Base-by-base conservation (phyloP, 2,888 invertebrate species). In the Lithophane semibrunnea region DNA sequence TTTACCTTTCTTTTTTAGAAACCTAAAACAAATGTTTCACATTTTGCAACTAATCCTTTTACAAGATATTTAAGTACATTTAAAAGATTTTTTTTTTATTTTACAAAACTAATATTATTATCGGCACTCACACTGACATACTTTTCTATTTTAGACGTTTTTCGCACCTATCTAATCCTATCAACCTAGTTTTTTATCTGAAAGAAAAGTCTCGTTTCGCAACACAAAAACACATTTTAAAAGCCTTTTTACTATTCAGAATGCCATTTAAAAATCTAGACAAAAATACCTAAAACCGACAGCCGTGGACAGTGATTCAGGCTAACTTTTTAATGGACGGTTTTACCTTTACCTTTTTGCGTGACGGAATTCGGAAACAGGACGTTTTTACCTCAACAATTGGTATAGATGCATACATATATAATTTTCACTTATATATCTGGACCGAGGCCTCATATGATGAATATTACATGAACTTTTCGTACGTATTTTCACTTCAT, bases 391-490 rank as follows among this genome's bases (percentile, higher is more conserved):
- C 47, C 13, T 29, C n/a, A 66, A 67, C 16, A 64, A 49, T 60
- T 67, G 54, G 2, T 29, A 24, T 21, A 37, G 13, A 65, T 4
- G 12, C 37, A 52, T 42, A 49, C 24, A 37, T 65, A 49, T n/a
- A 44, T 81, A 21, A 42, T 61, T 64, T 69, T 70, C 29, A 44
- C 44, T 18, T 44, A n/a, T 44, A 73, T 21, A 18, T 77, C 52
- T 77, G 83, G 77, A 74, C 65, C 83, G 82, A 82, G 73, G 68
- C 10, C 68, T 42, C 13, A 18, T 10, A 61, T 67, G 24, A 84
- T 86, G 78, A 84, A 84, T 84, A 84, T 82, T 86, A 70, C 77
- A 85, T 83, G 68, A 77, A 73, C 47, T 85, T 73, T 83, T 65
- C 71, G 49, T 64, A 68, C 42, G 56, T 52, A 56, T 85, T 83